Evolutionary conservation across 1,140 invertebrate species (phyloP), one percentile per base, ranked within the genome.

Genomic region (Frieseomelitta varia): DNA sequence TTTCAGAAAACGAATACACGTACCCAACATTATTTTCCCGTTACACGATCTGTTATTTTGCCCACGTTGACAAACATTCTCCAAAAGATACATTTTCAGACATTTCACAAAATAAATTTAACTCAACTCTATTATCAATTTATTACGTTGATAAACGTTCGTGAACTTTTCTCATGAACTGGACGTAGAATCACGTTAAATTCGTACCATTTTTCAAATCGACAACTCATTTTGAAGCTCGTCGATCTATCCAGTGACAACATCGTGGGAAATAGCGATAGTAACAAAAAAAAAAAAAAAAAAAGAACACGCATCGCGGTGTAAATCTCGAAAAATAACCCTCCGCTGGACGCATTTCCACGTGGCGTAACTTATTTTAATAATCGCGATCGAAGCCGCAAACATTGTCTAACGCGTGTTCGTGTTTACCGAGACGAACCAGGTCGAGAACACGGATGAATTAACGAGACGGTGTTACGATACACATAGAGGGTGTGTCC

Each of bases 371-470:
- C 72, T 53, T 53, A 74, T 74, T 74, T 55, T 74, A 56, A 74
- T 74, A 74, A 74, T 74, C 47, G 51, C 51, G 51, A 55, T 74
- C 72, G 72, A 74, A 74, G 53, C 72, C 72, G 14, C 67, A 79
- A 68, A 74, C 51, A 77, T 56, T 71, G 53, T 71, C 53, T 34
- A 71, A 71, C 67, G 30, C 53, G 53, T 71, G 78, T 73, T 68
- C 51, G 58, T 61, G 71, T 51, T 85, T 61, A 74, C 21, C 68
- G 63, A 79, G 68, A 58, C 72, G 86, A 91, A 92, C 85, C 90
- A 91, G 91, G 90, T 91, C 91, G 90, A 89, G 89, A 89, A 65
- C 79, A 84, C 83, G 88, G 88, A 92, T 92, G 90, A 90, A 92
- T 92, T 91, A 91, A 87, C 81, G 78, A 47, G 39, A 75, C 30